Percentiles rank a stretch among this genome's conserved stretches.
These are phyloP conservation scores for Nylanderia fulva DNA, from an alignment of 1,140 invertebrate species.

Conservation along the genomic window DNA sequence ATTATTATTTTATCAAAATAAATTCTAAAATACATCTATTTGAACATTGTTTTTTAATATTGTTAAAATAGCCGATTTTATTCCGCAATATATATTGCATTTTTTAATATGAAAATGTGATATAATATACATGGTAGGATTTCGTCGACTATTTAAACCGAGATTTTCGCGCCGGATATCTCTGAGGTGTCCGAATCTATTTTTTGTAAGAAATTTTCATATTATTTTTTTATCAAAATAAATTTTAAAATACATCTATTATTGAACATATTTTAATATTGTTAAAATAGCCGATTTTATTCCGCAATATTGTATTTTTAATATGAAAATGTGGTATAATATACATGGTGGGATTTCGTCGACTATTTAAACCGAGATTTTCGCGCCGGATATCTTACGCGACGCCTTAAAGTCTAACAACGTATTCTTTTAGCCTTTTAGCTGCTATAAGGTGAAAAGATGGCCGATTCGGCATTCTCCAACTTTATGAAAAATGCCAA, in stretches of 20 bases:
- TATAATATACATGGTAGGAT: background rate
- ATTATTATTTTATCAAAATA: background rate
- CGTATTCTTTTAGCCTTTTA: conserved; percentile 35
- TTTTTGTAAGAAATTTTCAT: background rate
- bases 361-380: conserved; percentile 12
- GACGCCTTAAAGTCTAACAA: conserved; percentile 27
- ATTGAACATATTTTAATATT: background rate
- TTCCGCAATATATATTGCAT: no score
- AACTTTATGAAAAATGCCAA: conserved; percentile 37
- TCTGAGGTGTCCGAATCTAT: no score
- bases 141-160: background rate
- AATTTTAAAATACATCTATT: background rate
- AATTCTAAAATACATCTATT: background rate
- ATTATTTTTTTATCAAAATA: background rate
- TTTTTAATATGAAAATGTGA: background rate
- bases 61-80: background rate
- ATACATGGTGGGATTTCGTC: background rate
- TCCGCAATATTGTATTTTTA: background rate
- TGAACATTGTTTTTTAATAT: background rate
- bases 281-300: background rate
- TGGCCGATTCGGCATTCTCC: conserved; percentile 33
- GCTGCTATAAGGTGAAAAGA: conserved; percentile 27
- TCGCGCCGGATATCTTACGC: background rate
- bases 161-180: background rate
- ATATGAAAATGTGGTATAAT: background rate